A percentile compares a stretch with the other conserved stretches of the same genome.
Conservation (phyloP, 2,888 invertebrate genomes). For the Alsophila aescularia region DNA sequence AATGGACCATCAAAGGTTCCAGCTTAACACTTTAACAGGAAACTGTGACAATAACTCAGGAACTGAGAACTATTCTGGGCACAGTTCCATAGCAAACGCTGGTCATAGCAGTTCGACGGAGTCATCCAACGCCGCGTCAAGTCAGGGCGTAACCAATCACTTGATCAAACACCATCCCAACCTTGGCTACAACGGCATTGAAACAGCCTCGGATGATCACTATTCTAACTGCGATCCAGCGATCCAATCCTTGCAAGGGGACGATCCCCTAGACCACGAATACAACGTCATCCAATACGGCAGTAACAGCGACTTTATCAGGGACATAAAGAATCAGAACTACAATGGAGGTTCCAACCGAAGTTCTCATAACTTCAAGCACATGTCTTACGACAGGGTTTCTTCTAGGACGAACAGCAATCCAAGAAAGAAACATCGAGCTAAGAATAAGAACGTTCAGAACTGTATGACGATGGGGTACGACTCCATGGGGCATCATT, state of each 20-base stretch:
- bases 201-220: constrained; percentile 80
- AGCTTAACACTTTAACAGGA: constrained; percentile 82
- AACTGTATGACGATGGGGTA: constrained; percentile 86
- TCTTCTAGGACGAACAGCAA: constrained; percentile 82
- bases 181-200: constrained; percentile 77
- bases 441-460: constrained; percentile 80
- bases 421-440: constrained; percentile 78
- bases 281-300: constrained; percentile 83
- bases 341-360: constrained; percentile 80
- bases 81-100: constrained; percentile 83
- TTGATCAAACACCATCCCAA: constrained; percentile 80
- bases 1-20: constrained; percentile 76
- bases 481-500: constrained; percentile 80
- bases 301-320: constrained; percentile 77
- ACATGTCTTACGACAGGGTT: constrained; percentile 79
- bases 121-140: constrained; percentile 80
- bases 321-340: constrained; percentile 82
- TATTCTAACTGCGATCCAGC: constrained; percentile 82
- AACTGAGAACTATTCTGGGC: constrained; percentile 86
- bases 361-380: constrained; percentile 81
- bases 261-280: constrained; percentile 79
- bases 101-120: constrained; percentile 82
- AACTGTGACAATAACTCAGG: constrained; percentile 86
- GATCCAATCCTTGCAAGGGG: constrained; percentile 78
- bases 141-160: constrained; percentile 80